Evolutionary conservation across 2,888 invertebrate genomes (phyloP).

Genomic region (Tanypteryx hageni): DNA sequence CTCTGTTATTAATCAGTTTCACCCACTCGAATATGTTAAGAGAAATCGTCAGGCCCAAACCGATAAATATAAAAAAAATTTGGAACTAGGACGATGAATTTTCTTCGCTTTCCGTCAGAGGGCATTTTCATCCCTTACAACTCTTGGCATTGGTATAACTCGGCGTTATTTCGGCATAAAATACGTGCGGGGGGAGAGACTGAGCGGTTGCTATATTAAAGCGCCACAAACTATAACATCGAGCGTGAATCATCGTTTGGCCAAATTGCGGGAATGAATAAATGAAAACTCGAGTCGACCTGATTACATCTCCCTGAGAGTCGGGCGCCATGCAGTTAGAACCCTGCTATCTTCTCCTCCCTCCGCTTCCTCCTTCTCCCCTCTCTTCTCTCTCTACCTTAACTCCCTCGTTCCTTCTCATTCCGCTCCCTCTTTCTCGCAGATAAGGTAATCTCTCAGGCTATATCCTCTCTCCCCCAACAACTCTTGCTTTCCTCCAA

Average conservation of each 20-base stretch:
- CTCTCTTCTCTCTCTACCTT: not conserved
- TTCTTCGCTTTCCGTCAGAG: too few species aligned
- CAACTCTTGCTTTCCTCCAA: not conserved
- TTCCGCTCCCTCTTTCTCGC: not conserved
- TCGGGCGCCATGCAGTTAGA: not conserved
- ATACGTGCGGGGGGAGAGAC: not conserved
- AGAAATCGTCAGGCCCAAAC: too few species aligned
- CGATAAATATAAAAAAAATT: too few species aligned
- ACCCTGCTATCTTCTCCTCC: not conserved
- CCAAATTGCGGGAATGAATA: not conserved
- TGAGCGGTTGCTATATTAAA: not conserved
- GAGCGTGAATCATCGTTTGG: slow-evolving; percentile 14
- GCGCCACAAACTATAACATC: slow-evolving; percentile 2
- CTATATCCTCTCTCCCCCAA: not conserved
- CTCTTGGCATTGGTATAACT: too few species aligned
- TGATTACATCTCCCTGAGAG: too few species aligned
- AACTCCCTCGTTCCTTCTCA: not conserved
- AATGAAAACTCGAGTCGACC: not conserved
- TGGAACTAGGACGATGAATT: too few species aligned
- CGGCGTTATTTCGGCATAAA: too few species aligned
- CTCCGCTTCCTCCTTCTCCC: not conserved
- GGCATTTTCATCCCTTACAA: too few species aligned
- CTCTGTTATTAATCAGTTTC: not conserved
- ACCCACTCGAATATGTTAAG: not conserved
- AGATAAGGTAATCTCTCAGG: not conserved